Evolutionary conservation across 2,113 vertebrate genomes (phyloP).

Genomic region (Prochilodus magdalenae): DNA sequence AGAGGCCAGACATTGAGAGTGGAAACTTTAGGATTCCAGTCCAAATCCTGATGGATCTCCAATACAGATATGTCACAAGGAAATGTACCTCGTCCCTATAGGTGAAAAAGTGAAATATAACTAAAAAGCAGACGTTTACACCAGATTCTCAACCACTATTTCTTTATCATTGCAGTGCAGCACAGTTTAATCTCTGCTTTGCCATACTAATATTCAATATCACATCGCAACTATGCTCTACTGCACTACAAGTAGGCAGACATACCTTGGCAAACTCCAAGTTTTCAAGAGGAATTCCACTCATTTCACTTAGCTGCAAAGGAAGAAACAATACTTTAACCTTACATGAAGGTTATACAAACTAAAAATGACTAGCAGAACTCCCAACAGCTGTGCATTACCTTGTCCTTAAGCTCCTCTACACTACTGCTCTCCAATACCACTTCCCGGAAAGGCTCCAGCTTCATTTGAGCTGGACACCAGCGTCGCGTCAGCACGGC

Average conservation of each 20-base stretch:
- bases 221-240: no score
- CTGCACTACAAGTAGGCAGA: background rate
- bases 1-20: conserved; percentile 98
- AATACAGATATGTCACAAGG: conserved; percentile 97
- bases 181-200: no score
- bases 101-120: conserved; percentile 34
- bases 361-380: no score
- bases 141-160: no score
- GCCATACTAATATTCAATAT: no score
- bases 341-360: background rate
- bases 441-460: conserved; percentile 92
- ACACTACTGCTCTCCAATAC: conserved; percentile 96
- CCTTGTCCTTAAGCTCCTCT: conserved; percentile 95
- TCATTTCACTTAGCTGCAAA: conserved; percentile 89
- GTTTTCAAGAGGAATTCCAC: conserved; percentile 88
- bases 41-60: conserved; percentile 98
- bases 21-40: conserved; percentile 98
- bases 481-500: conserved; percentile 90
- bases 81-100: conserved; percentile 95
- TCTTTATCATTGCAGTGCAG: no score
- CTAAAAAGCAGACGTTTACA: no score
- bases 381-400: no score
- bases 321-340: conserved; percentile 46
- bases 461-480: conserved; percentile 89
- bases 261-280: conserved; percentile 97